Percentiles rank a stretch among this genome's conserved stretches.
phyloP scores from a whole-genome alignment of 2,888 invertebrate genomes.

The Ornithoptera priamus region DNA sequence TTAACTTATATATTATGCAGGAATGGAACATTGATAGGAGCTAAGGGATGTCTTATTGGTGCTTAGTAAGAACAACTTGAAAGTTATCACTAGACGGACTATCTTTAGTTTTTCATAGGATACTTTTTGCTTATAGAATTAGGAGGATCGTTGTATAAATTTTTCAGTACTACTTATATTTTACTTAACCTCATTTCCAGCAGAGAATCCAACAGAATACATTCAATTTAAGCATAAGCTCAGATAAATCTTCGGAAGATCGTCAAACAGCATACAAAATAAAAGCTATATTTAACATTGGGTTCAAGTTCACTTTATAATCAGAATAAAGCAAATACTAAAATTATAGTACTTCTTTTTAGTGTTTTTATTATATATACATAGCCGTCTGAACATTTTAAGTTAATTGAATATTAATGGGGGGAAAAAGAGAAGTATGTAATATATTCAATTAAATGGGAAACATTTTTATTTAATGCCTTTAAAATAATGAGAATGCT shows the following conservation, averaged over 20 bases:
- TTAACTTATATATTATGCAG: conserved; percentile 51
- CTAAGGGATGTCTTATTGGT: conserved; percentile 37
- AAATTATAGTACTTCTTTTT: background rate
- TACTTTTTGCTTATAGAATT: background rate
- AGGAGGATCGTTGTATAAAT: no score
- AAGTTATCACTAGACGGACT: background rate
- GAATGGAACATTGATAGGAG: conserved; percentile 44
- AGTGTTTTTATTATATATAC: background rate
- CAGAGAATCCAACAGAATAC: no score
- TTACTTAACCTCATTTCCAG: no score
- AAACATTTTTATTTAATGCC: conserved; percentile 13
- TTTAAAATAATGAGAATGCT: conserved; percentile 8
- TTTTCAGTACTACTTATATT: no score
- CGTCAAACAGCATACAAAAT: no score
- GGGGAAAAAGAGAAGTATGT: conserved; percentile 5
- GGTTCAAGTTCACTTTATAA: no score
- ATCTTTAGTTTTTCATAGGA: background rate
- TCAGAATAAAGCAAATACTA: no score
- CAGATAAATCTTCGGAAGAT: no score
- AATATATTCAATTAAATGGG: conserved; percentile 10
- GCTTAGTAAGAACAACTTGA: conserved; percentile 11
- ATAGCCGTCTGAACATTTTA: background rate
- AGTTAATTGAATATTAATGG: background rate
- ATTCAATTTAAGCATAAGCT: no score
- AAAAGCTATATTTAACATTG: no score